Conservation (phyloP, 2,113 vertebrate species). For the Indri indri region DNA sequence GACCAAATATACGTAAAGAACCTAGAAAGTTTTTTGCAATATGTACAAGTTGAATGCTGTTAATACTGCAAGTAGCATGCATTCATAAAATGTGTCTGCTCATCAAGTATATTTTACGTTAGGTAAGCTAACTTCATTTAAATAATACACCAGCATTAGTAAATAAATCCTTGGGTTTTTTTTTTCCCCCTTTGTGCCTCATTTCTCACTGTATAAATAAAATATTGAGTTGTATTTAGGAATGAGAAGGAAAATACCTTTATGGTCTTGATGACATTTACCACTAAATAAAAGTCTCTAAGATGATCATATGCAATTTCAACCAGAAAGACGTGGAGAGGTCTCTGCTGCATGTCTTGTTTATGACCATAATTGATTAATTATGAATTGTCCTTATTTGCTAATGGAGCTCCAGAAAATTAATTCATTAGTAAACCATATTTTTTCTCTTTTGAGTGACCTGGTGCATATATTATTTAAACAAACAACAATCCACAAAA, state of each 20-base stretch:
- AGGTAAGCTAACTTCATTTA: not conserved
- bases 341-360: not conserved
- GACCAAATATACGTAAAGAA: not conserved
- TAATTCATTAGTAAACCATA: not conserved
- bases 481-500: not conserved
- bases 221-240: not conserved
- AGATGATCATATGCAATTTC: not conserved
- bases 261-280: not conserved
- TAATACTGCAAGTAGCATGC: not conserved
- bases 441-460: not conserved
- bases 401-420: not conserved
- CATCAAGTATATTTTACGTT: not conserved
- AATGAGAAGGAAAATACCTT: not conserved
- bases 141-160: not conserved
- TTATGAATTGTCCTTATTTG: not conserved
- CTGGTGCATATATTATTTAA: not conserved
- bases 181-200: not conserved
- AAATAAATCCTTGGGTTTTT: not conserved
- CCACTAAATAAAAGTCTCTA: not conserved
- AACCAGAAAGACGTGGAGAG: not conserved
- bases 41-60: not conserved
- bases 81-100: not conserved
- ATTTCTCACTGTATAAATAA: not conserved
- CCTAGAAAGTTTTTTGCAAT: not conserved
- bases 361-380: not conserved